Evolutionary conservation across 2,113 vertebrate species (phyloP).

Genomic region (Aphyosemion australe): DNA sequence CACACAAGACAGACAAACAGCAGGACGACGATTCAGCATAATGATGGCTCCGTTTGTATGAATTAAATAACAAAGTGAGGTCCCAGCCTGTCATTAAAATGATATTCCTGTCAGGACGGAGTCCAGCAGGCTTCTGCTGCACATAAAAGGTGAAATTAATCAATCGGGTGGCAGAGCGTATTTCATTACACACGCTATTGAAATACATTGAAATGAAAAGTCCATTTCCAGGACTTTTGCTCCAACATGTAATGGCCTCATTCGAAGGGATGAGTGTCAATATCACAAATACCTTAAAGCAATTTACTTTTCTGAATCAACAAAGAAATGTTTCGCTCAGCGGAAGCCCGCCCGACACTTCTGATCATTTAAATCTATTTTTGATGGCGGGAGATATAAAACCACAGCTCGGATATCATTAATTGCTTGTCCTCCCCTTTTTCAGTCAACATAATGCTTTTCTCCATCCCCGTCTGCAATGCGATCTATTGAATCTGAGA

Average conservation of each 20-base stretch:
- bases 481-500: conserved; percentile 58
- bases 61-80: conserved; percentile 46
- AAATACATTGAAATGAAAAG: conserved; percentile 76
- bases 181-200: conserved; percentile 73
- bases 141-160: conserved; percentile 72
- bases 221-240: conserved; percentile 61
- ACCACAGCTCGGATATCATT: conserved; percentile 68
- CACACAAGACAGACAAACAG: conserved; percentile 53
- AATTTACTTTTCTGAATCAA: conserved; percentile 59
- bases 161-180: conserved; percentile 63
- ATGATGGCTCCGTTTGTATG: conserved; percentile 39
- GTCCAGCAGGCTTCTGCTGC: conserved; percentile 36
- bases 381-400: conserved; percentile 66
- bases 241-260: conserved; percentile 66
- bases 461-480: conserved; percentile 41
- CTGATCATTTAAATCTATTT: conserved; percentile 71
- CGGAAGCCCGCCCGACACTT: conserved; percentile 45
- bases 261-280: conserved; percentile 60
- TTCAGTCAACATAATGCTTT: conserved; percentile 71
- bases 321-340: conserved; percentile 41
- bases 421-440: conserved; percentile 66
- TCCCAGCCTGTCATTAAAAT: conserved; percentile 54
- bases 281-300: conserved; percentile 72
- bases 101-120: conserved; percentile 41
- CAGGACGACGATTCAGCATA: conserved; percentile 38